Percentiles rank a stretch among this genome's conserved stretches.
Conservation (phyloP, 64 coral and sea anemone genomes). For the Actinia equina region DNA sequence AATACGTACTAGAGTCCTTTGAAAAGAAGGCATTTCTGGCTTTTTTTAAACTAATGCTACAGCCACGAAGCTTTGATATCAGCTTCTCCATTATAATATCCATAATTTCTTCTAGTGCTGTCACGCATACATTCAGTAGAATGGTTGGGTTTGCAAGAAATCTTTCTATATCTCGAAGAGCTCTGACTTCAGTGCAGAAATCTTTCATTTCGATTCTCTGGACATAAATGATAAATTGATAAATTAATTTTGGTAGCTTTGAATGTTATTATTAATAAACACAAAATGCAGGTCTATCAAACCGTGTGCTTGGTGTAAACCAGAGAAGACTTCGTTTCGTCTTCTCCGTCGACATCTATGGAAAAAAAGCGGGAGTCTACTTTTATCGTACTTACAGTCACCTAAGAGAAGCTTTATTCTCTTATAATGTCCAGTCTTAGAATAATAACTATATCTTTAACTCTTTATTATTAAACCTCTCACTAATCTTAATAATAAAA, state of each 20-base stretch:
- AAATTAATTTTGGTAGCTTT: neutral
- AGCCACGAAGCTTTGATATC: neutral
- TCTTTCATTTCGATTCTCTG: conserved; percentile 19
- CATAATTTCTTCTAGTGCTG: conserved; percentile 55
- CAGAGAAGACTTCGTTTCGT: neutral
- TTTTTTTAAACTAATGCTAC: conserved; percentile 45
- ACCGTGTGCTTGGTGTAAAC: conserved; percentile 56
- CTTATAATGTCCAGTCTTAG: too few species aligned
- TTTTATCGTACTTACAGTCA: neutral
- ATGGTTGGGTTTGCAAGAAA: conserved; percentile 72
- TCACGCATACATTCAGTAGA: conserved; percentile 50
- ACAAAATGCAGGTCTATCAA: conserved; percentile 43
- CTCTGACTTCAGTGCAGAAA: conserved; percentile 58
- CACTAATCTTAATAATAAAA: too few species aligned
- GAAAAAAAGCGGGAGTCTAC: neutral
- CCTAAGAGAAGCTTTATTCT: neutral
- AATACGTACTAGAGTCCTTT: conserved; percentile 57
- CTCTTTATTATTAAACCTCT: too few species aligned
- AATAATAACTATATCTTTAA: too few species aligned
- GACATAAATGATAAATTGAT: neutral
- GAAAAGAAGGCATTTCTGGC: conserved; percentile 68
- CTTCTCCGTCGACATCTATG: conserved; percentile 19
- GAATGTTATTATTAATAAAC: conserved; percentile 28
- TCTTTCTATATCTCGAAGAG: conserved; percentile 67
- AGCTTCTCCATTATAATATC: conserved; percentile 69